phyloP scores from a whole-genome alignment of 2,113 vertebrate species.

The Mirza zaza region DNA sequence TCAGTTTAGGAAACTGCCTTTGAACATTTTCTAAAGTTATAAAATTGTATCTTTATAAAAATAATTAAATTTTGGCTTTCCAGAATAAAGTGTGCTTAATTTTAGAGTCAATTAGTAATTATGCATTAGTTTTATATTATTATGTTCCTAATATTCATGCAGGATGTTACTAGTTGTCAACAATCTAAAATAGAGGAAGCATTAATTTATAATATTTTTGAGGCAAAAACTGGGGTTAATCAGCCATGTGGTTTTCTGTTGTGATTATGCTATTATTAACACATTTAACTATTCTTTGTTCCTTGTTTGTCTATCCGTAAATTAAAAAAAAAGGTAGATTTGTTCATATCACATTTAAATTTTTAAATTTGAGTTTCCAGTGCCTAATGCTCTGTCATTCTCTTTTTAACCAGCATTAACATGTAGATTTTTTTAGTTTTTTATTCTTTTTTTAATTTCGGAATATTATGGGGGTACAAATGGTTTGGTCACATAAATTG shows the following conservation, averaged over 20 bases:
- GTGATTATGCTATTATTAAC: constrained; percentile 36
- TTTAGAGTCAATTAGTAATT: constrained; percentile 42
- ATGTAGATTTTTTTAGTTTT: not conserved
- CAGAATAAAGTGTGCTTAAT: constrained; percentile 26
- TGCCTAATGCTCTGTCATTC: not conserved
- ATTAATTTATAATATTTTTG: constrained; percentile 25
- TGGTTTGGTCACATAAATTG: no score
- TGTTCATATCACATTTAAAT: not conserved
- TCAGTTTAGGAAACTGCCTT: not conserved
- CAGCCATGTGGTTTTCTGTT: constrained; percentile 39
- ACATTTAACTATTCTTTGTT: not conserved
- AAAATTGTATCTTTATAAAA: constrained; percentile 25
- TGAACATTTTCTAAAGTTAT: not conserved
- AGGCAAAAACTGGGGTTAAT: not conserved
- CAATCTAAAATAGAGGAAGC: constrained; percentile 31
- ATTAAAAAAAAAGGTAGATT: not conserved
- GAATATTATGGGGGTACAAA: no score
- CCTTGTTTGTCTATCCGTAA: not conserved
- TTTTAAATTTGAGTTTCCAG: constrained; percentile 49
- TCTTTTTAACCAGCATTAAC: not conserved
- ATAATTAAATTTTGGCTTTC: constrained; percentile 36
- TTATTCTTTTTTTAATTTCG: no score
- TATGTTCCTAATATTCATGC: constrained; percentile 20
- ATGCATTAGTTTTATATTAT: not conserved
- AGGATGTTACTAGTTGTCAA: constrained; percentile 19